These are phyloP conservation scores for Peucedramus taeniatus DNA, from an alignment of 2,113 vertebrate genomes.

Conservation along the genomic window DNA sequence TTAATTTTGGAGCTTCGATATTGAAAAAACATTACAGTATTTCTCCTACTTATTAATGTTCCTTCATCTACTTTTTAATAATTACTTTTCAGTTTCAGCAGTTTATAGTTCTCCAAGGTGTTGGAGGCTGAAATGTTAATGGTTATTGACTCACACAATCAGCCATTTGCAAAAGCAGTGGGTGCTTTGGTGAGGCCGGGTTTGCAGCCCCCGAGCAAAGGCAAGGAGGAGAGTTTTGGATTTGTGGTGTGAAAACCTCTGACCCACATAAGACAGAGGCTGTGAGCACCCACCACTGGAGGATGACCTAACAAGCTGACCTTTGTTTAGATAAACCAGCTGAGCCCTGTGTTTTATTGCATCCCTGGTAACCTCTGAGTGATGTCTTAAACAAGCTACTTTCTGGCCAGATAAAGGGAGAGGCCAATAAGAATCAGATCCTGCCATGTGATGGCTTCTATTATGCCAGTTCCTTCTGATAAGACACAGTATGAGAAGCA, in stretches of 20 bases:
- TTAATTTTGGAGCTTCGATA: background rate
- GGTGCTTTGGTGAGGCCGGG: background rate
- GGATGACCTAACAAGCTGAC: background rate
- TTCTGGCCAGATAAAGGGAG: background rate
- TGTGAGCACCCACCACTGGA: background rate
- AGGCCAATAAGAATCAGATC: background rate
- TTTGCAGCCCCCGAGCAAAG: background rate
- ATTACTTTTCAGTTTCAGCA: background rate
- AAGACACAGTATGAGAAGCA: background rate
- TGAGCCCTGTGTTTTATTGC: background rate
- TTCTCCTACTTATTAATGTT: background rate
- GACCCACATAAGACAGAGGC: background rate
- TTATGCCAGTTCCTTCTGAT: background rate
- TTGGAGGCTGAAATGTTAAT: background rate
- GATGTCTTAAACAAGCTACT: background rate
- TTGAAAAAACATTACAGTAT: background rate
- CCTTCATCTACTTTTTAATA: background rate
- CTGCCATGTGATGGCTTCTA: background rate
- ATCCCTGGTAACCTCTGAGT: background rate
- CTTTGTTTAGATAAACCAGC: background rate
- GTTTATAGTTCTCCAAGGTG: background rate
- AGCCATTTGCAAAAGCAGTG: background rate
- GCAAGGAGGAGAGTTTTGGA: background rate
- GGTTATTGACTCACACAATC: background rate
- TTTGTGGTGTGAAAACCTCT: background rate